Evolutionary conservation across 1,140 invertebrate genomes (phyloP).

Genomic region (Drosophila parabipectinata): DNA sequence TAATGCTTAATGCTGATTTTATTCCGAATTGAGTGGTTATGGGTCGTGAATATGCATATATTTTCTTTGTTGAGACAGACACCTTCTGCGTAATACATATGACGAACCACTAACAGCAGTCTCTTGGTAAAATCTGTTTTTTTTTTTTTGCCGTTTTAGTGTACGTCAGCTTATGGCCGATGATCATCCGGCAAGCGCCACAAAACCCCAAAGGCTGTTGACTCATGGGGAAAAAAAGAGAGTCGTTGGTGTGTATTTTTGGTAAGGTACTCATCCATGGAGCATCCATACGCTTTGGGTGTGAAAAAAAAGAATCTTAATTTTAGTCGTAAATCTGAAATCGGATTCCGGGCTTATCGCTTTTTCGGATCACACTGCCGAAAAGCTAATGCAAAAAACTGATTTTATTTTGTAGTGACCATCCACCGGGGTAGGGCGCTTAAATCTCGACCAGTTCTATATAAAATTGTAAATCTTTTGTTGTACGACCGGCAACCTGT

Average conservation of each 20-base stretch:
- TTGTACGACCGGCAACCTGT: conserved; percentile 27
- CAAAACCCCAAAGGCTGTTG: conserved; percentile 22
- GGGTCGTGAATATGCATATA: not conserved
- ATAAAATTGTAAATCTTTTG: conserved; percentile 18
- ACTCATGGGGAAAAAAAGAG: conserved; percentile 32
- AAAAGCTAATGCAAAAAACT: not conserved
- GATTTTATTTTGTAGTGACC: not conserved
- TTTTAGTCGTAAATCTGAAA: conserved; percentile 20
- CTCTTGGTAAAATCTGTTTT: conserved; percentile 13
- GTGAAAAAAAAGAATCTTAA: conserved; percentile 12
- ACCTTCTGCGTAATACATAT: conserved; percentile 26
- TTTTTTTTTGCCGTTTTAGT: not conserved
- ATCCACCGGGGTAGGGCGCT: conserved; percentile 7
- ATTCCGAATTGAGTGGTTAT: not conserved
- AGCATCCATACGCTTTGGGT: conserved; percentile 16
- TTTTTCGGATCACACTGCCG: not conserved
- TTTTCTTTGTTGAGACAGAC: conserved; percentile 22
- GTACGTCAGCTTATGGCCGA: conserved; percentile 28
- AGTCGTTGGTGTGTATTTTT: conserved; percentile 3
- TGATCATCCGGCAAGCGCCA: conserved; percentile 10
- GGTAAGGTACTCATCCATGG: conserved; percentile 28
- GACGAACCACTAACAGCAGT: conserved; percentile 11
- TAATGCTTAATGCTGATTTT: too few species aligned
- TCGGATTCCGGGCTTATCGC: conserved; percentile 15
- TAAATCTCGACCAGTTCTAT: not conserved